Conservation (phyloP, 2,888 invertebrate genomes). For the Noctua comes region DNA sequence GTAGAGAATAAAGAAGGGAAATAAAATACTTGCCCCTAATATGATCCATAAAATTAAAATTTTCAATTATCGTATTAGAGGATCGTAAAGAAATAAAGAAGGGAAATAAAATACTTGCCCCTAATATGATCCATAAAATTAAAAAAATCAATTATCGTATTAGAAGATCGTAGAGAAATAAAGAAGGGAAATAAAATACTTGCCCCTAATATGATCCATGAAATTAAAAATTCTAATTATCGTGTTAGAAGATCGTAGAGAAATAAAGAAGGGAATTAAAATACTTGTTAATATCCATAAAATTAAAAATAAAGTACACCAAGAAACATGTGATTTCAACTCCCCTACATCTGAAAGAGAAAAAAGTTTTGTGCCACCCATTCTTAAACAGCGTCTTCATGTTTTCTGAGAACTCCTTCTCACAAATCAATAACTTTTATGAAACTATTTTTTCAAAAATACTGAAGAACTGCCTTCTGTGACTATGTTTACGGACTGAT, state of each 20-base stretch:
- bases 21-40: not conserved
- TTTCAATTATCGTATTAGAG: not conserved
- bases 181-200: not conserved
- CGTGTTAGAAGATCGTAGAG: not conserved
- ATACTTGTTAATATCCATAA: not conserved
- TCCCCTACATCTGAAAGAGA: not conserved
- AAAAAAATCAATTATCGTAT: not conserved
- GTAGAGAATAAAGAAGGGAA: not conserved
- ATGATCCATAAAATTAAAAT: not conserved
- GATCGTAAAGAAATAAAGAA: not conserved
- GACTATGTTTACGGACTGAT: conserved; percentile 10
- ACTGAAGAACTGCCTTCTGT: not conserved
- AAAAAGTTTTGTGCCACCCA: not conserved
- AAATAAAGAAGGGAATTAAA: not conserved
- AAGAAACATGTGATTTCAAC: not conserved
- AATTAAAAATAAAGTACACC: not conserved
- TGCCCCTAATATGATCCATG: not conserved
- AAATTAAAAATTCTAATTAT: not conserved
- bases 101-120: not conserved
- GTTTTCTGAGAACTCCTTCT: too few species aligned
- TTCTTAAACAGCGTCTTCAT: not conserved
- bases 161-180: not conserved
- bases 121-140: not conserved
- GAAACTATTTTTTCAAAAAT: not conserved
- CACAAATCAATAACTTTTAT: not conserved